Base-by-base conservation (phyloP, 2,888 invertebrate genomes). In the Cheilosia impressa region DNA sequence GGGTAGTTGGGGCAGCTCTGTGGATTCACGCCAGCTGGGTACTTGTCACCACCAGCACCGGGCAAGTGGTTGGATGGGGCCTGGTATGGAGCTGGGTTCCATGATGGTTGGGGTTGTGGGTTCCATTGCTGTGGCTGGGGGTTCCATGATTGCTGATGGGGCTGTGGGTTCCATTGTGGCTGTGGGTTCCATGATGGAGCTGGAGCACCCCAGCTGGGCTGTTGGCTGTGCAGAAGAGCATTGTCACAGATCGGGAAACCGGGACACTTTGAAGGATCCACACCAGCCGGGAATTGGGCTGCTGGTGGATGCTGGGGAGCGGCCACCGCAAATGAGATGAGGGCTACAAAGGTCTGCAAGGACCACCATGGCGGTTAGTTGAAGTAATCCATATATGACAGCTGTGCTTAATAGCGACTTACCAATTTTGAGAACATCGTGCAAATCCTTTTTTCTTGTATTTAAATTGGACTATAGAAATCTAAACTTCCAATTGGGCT, bases 1-100 rank as follows among this genome's bases (percentile, higher is more conserved):
- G 93, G 93, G 90, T 93, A 93, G 90, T 93, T 93, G 88, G 93
- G 93, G 89, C 93, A 93, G 85, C 92, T 89, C 69, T 93, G 91
- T 22, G 93, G 93, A 88, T 91, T 91, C 24, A 93, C 90, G 78
- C 93, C 93, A 84, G 93, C 93, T 79, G 93, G 93, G 88, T 91
- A 93, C 82, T 92, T 92, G 72, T 92, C 92, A 66, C 90, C 92
- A 41, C 90, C 92, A 31, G 90, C 89, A 38, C 82, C 76, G 1
- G 90, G 65, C 69, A 88, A 76, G 50, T 88, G 87, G 71, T 88
- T 89, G 45, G 83, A 75, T 31, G 88, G 87, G 43, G 88, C 88
- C 81, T 87, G 88, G 72, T 78, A 73, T 19, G 90, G 85, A 22
- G 90, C 89, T 38, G 90, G 90, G 50, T 88, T 80, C 76, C 87